Base-by-base conservation (phyloP, 1,140 invertebrate species). In the Holcopasites calliopsidis region DNA sequence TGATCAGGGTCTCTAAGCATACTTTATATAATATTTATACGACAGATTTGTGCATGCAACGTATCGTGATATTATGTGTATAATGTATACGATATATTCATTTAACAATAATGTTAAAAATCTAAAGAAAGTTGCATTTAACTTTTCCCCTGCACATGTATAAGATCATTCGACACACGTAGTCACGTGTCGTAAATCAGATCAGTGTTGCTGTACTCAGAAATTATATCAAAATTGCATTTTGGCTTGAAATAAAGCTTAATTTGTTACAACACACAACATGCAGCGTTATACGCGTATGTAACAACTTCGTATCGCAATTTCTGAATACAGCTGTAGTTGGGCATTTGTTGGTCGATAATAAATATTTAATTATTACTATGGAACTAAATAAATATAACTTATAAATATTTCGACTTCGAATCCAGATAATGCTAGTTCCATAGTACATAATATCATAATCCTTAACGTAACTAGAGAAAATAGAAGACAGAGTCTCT, bases 261-360 rank as follows among this genome's bases (percentile, higher is more conserved):
- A 44, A 31, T 21, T 35, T 5, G n/a, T n/a, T n/a, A n/a, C n/a
- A n/a, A n/a, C n/a, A n/a, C n/a, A n/a, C n/a, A n/a, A n/a, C n/a
- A n/a, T n/a, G n/a, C n/a, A n/a, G n/a, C n/a, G n/a, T n/a, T n/a
- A n/a, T n/a, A n/a, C n/a, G n/a, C n/a, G n/a, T n/a, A n/a, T n/a
- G n/a, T n/a, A n/a, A n/a, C n/a, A n/a, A n/a, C n/a, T n/a, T n/a
- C n/a, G n/a, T n/a, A n/a, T n/a, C n/a, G n/a, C n/a, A 47, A 40
- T 79, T 64, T 47, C 44, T 71, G 52, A 72, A 75, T 65, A 44
- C 49, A 75, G 21, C 31, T 69, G 23, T n/a, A 58, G 84, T 90
- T 91, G 88, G 88, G 89, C 90, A 91, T 90, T 91, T 88, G 84
- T 91, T 92, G 84, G 89, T 90, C 86, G n/a, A n/a, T n/a, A 85